Evolutionary conservation across 2,888 invertebrate species (phyloP).

Genomic region (Eudasyphora cyanicolor): DNA sequence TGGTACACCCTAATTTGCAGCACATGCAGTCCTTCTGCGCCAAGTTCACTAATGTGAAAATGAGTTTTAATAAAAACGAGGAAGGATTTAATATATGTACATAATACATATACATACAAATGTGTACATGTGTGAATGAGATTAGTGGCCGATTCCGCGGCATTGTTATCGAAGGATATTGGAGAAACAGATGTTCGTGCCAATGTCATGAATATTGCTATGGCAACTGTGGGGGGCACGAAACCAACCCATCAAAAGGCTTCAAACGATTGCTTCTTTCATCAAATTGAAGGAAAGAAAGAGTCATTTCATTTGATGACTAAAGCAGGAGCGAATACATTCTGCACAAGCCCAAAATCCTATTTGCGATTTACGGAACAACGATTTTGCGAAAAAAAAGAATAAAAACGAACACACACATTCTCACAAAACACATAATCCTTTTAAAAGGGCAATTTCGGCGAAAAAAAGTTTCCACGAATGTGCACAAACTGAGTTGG

Average conservation of each 20-base stretch:
- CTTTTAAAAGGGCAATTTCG: background rate
- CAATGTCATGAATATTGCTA: background rate
- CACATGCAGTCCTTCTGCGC: no score
- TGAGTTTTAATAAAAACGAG: no score
- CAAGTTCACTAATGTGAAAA: no score
- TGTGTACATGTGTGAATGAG: conserved; percentile 2
- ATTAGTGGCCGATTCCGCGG: conserved; percentile 24
- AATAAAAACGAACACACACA: background rate
- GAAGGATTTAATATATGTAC: background rate
- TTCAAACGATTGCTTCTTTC: background rate
- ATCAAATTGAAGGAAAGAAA: background rate
- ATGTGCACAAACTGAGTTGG: background rate
- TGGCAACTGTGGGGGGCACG: background rate
- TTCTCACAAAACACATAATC: background rate
- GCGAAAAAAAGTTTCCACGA: background rate
- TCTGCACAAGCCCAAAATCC: background rate
- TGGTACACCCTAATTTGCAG: no score
- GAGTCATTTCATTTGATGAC: background rate
- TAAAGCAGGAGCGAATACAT: background rate
- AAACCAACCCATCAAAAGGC: background rate
- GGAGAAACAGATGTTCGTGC: background rate
- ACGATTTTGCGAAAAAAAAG: background rate
- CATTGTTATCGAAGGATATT: background rate
- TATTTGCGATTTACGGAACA: background rate
- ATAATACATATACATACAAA: background rate